Conservation (phyloP, 2,113 vertebrate species). For the Hyaena hyaena region DNA sequence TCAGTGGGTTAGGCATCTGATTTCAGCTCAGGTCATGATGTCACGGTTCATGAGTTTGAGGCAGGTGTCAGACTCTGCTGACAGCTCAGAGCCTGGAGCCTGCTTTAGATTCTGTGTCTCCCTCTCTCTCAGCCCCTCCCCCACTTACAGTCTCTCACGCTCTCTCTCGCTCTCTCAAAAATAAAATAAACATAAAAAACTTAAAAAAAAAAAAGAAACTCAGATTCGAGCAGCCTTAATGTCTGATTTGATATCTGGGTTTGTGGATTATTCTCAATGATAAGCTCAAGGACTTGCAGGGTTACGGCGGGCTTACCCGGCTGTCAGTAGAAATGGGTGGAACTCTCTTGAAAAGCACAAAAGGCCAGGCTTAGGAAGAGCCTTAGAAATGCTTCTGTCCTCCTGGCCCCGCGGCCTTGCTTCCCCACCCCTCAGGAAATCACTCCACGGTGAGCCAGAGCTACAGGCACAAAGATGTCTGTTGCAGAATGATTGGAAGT, state of each 20-base stretch:
- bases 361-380: not conserved
- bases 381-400: not conserved
- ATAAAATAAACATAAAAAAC: too few species aligned
- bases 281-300: not conserved
- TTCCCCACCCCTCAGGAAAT: not conserved
- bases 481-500: not conserved
- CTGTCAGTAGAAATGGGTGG: rapidly evolving
- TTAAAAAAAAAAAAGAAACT: not conserved
- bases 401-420: not conserved
- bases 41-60: too few species aligned
- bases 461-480: not conserved
- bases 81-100: too few species aligned
- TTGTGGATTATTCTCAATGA: not conserved
- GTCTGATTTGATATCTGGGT: not conserved
- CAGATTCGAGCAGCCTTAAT: not conserved
- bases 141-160: too few species aligned
- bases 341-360: not conserved
- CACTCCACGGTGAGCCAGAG: not conserved
- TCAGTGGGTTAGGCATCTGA: too few species aligned
- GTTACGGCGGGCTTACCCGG: not conserved
- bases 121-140: too few species aligned
- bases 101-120: too few species aligned
- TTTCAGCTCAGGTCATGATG: too few species aligned
- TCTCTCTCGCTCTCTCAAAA: too few species aligned
- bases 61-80: too few species aligned